Percentiles rank a stretch among this genome's conserved stretches.
phyloP scores from a whole-genome alignment of 2,888 invertebrate genomes.

The Acanthacorydalis orientalis region DNA sequence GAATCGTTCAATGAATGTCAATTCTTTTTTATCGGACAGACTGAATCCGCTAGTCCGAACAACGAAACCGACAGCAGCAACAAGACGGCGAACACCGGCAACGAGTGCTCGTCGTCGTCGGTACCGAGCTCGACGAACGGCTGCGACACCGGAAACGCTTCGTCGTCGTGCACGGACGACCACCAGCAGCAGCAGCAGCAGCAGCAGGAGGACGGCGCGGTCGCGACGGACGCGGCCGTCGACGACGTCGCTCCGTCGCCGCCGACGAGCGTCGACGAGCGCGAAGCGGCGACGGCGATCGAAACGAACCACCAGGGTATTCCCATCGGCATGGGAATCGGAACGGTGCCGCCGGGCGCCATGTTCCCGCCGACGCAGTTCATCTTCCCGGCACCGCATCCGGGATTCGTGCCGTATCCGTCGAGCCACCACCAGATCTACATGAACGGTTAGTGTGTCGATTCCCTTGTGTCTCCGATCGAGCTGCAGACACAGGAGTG shows the following conservation, averaged over 20 bases:
- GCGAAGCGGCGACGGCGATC: not conserved
- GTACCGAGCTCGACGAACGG: conserved; percentile 4
- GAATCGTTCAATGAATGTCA: too few relatives aligned
- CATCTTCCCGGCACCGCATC: not conserved
- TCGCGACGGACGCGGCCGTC: not conserved
- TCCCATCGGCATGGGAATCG: too few relatives aligned
- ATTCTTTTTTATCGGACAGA: conserved; percentile 14
- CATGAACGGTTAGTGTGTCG: not conserved
- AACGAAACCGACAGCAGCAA: conserved; percentile 20
- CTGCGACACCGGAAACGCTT: not conserved
- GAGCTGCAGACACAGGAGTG: too few relatives aligned
- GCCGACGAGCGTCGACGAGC: not conserved
- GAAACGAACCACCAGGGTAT: too few relatives aligned
- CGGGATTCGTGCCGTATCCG: not conserved
- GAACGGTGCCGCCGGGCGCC: too few relatives aligned
- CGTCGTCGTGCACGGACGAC: not conserved
- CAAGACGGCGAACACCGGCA: not conserved
- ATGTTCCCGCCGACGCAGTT: not conserved
- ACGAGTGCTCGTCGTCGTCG: not conserved
- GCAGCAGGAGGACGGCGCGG: not conserved
- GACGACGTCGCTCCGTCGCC: not conserved
- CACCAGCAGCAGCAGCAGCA: not conserved
- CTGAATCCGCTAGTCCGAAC: conserved; percentile 25
- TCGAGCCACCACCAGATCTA: not conserved
- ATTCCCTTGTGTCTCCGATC: too few relatives aligned